Conservation (phyloP, 2,797 vertebrate species). For the Masticophis lateralis region DNA sequence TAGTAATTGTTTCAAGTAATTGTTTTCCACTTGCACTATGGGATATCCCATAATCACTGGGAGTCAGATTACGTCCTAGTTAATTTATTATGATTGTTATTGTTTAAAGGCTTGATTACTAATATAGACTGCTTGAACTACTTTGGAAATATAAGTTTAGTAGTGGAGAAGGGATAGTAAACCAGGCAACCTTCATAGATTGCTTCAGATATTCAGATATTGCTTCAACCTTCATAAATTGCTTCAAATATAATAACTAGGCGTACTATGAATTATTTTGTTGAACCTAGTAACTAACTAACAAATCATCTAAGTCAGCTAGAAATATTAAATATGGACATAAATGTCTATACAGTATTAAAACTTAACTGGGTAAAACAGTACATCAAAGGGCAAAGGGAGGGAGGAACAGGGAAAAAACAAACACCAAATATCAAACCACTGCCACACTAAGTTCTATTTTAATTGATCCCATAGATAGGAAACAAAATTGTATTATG, state of each 20-base stretch:
- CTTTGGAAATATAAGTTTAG: background rate
- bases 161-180: background rate
- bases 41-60: background rate
- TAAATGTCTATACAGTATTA: background rate
- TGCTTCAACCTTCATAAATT: background rate
- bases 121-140: background rate
- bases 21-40: background rate
- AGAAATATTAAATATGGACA: background rate
- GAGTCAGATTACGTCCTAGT: background rate
- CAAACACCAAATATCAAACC: background rate
- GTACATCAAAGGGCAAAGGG: background rate
- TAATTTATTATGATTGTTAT: background rate
- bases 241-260: background rate
- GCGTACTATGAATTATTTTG: background rate
- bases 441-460: background rate
- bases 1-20: background rate
- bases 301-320: background rate
- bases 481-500: background rate
- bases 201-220: background rate
- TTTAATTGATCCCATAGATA: background rate
- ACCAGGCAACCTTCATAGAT: background rate
- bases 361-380: background rate
- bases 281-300: background rate
- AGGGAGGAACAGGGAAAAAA: background rate
- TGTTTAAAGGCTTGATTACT: background rate